Conservation (phyloP, 1,140 invertebrate species). For the Bathynomus jamesi region DNA sequence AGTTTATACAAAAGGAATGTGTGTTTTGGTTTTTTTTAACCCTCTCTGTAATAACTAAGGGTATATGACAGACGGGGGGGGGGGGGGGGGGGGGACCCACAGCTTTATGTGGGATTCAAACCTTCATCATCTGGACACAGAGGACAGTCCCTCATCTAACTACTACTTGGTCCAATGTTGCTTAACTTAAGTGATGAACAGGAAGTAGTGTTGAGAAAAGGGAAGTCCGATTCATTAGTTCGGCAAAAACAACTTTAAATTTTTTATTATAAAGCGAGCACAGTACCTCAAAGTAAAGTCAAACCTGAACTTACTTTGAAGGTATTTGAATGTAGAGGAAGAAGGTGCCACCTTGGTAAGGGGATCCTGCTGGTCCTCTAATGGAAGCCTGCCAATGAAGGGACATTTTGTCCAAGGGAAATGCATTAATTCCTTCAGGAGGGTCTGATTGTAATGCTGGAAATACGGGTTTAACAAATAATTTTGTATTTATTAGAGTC, state of each 20-base stretch:
- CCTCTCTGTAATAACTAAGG: no score
- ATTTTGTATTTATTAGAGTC: not conserved
- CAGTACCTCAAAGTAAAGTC: not conserved
- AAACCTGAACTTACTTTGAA: conserved; percentile 15
- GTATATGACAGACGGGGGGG: no score
- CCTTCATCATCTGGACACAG: no score
- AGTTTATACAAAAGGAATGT: no score
- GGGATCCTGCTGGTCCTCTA: conserved; percentile 76
- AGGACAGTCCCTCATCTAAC: no score
- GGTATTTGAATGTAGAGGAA: conserved; percentile 80
- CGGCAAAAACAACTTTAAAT: not conserved
- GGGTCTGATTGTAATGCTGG: conserved; percentile 64
- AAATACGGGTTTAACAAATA: not conserved
- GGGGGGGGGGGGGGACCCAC: no score
- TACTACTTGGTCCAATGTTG: no score
- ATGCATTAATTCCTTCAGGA: conserved; percentile 80
- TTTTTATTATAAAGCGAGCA: not conserved
- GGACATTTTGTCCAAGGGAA: conserved; percentile 68
- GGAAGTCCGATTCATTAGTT: not conserved
- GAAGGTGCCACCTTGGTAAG: conserved; percentile 90
- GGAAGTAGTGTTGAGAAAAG: not conserved
- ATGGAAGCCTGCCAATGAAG: conserved; percentile 89
- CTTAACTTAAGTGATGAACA: not conserved
- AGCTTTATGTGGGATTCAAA: no score
- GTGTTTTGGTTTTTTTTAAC: no score